phyloP scores from a whole-genome alignment of 2,113 vertebrate genomes.

The Aix galericulata region DNA sequence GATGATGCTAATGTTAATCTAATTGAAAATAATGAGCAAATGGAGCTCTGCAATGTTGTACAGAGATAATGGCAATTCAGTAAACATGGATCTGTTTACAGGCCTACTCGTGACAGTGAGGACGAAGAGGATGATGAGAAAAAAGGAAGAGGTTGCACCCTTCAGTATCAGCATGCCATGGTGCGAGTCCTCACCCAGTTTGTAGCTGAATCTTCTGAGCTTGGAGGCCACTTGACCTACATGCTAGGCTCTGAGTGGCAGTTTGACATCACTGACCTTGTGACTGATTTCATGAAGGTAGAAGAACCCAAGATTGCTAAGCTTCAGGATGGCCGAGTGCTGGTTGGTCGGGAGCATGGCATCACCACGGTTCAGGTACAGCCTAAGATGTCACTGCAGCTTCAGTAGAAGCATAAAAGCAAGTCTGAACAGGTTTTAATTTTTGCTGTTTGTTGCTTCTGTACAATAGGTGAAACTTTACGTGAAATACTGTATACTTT shows the following conservation, averaged over 20 bases:
- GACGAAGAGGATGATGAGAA: constrained; percentile 96
- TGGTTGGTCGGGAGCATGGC: constrained; percentile 89
- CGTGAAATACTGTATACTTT: not conserved
- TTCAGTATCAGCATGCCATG: constrained; percentile 94
- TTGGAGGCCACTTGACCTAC: constrained; percentile 83
- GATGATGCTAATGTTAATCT: not conserved
- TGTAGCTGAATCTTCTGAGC: constrained; percentile 85
- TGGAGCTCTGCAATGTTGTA: not conserved
- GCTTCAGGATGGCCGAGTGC: constrained; percentile 85
- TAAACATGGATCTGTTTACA: constrained; percentile 39
- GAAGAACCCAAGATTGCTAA: constrained; percentile 88
- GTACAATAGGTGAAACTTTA: not conserved
- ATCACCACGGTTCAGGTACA: constrained; percentile 93
- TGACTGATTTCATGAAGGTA: constrained; percentile 91
- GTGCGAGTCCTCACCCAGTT: constrained; percentile 95
- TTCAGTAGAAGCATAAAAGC: not conserved
- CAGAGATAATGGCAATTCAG: not conserved
- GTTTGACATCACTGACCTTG: constrained; percentile 92
- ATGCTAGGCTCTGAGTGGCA: constrained; percentile 96
- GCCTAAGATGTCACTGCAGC: not conserved
- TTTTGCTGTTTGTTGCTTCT: not conserved
- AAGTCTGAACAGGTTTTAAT: not conserved
- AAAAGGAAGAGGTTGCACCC: constrained; percentile 89
- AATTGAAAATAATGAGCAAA: not conserved
- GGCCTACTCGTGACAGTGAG: constrained; percentile 94